phyloP scores from a whole-genome alignment of 2,797 vertebrate genomes.

The Pseudomugil gertrudae region DNA sequence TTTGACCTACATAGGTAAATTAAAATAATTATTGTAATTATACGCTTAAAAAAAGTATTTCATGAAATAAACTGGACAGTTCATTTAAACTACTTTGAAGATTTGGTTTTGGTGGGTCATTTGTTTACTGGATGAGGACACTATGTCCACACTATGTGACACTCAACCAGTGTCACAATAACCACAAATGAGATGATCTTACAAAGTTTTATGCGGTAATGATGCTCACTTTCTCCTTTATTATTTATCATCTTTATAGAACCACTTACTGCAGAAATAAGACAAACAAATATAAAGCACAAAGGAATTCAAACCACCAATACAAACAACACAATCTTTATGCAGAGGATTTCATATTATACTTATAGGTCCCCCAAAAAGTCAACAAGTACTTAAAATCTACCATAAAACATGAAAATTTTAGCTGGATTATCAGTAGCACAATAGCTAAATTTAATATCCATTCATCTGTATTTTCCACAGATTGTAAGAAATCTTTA shows the following conservation, averaged over 20 bases:
- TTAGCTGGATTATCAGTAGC: too few relatives aligned
- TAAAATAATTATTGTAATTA: neutral
- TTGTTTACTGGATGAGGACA: neutral
- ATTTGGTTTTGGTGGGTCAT: neutral
- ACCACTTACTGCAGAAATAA: neutral
- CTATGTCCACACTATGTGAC: too few relatives aligned
- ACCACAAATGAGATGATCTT: neutral
- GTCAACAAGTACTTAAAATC: too few relatives aligned
- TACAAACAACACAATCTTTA: neutral
- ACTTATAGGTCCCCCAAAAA: too few relatives aligned
- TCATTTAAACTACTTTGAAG: too few relatives aligned
- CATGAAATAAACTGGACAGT: neutral
- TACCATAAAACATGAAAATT: too few relatives aligned
- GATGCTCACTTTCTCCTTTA: neutral
- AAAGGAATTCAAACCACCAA: neutral
- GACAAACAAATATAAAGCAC: neutral
- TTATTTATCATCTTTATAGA: neutral
- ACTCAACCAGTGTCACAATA: neutral
- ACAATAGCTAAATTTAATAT: too few relatives aligned
- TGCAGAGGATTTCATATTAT: too few relatives aligned
- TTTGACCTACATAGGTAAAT: neutral
- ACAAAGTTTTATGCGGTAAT: neutral
- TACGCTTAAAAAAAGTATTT: neutral
- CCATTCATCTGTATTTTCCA: too few relatives aligned
- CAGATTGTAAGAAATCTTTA: too few relatives aligned